Evolutionary conservation across 2,113 vertebrate species (phyloP), one percentile per base, ranked within the genome.

Genomic region (Notarius lentiginosus): DNA sequence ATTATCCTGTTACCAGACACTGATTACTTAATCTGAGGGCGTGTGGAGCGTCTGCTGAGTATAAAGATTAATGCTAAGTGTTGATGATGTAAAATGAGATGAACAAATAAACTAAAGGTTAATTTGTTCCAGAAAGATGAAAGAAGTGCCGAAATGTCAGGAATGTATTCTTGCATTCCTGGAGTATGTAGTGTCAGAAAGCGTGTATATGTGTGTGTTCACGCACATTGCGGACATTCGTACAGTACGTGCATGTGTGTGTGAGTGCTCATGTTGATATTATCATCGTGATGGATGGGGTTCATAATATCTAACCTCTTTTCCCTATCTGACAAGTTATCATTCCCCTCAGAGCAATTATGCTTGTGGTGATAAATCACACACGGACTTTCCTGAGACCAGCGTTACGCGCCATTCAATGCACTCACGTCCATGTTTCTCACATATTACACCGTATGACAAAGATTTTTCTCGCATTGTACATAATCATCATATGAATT

Each of bases 301-400:
- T 88, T 91, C 90, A 91, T 91, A 91, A 91, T 87, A 60, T 75
- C 86, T 88, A 90, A 90, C 86, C 88, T 84, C 86, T 79, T 86
- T 91, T 91, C 79, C 88, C 63, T 88, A 88, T 89, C 87, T 91
- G 88, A 89, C 85, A 73, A 91, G 83, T 91, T 87, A 91, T 90
- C 90, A 87, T 86, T 85, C 87, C 73, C 75, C 84, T 84, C 66
- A 41, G 88, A 89, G 84, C 73, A 84, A 86, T 87, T 83, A 87
- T 51, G 47, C 60, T 20, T n/a, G 1, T 10, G 51, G 58, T 76
- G 76, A 88, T 88, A 53, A 87, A 87, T 87, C 72, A 87, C 60
- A 65, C 30, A 27, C 1, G 24, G 49, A 76, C 84, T 51, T 68
- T 66, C 80, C 79, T 55, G 41, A 63, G 68, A 63, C 68, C 22